Base-by-base conservation (phyloP, 2,797 vertebrate genomes). In the Oceanodroma leucorhoa region DNA sequence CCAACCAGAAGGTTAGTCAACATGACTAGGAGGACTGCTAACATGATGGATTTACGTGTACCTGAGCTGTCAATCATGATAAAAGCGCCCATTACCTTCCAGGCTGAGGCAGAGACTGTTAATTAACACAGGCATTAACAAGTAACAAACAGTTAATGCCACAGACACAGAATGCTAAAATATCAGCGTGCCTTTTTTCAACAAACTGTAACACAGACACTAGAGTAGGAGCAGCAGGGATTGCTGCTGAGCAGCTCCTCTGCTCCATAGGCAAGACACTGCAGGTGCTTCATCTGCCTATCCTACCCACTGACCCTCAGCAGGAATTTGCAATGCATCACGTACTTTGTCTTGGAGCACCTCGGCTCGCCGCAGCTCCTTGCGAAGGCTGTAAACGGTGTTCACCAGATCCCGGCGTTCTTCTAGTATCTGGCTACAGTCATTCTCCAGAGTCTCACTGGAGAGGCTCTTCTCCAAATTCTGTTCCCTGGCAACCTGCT, bases 371-470 rank as follows among this genome's bases (percentile, higher is more conserved):
- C 97, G 98, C 21, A 99, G 98, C 32, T 98, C 98, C 89, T 97
- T 98, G 87, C 98, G 99, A 76, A 99, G 97, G 81, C 89, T 97
- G 83, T 98, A 98, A 75, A 99, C 92, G 30, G 97, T 97, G 48
- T 96, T 87, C 30, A 98, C 87, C 95, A 99, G 96, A 54, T 98
- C 97, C 91, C 97, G 98, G 41, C 98, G 97, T 11, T 97, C 97
- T 24, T 81, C 96, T 65, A 95, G 73, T 0, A 94, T 92, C 93
- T 98, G 97, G 62, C 96, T 96, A 75, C 97, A 98, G 38, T 98
- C 97, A 6, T 97, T 94, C 79, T 98, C 98, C 36, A 97, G 65
- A n/a, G 89, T 73, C 45, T 98, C 97, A 21, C 73, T 87, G 67
- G 95, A 97, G 62, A 94, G 89, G 65, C 93, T 96, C 69, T 96